Percentiles rank a stretch among this genome's conserved stretches.
phyloP scores from a whole-genome alignment of 2,113 vertebrate species.

The Phaethornis superciliosus region DNA sequence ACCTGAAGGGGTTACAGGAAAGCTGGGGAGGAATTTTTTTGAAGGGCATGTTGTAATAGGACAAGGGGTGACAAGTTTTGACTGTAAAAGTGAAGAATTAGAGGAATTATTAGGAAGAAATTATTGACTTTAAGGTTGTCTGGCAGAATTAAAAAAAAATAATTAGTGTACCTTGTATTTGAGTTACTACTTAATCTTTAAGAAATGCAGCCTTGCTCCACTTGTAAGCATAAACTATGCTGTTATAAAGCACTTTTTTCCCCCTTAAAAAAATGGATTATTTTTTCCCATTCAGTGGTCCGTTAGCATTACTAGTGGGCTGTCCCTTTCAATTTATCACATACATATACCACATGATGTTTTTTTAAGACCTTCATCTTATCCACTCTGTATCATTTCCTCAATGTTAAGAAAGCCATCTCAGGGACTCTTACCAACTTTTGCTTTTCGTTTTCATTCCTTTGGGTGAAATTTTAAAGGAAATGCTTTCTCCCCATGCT shows the following conservation, averaged over 20 bases:
- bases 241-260: neutral
- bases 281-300: neutral
- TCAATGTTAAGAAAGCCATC: neutral
- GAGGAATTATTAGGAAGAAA: too few relatives aligned
- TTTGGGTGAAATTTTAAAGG: neutral
- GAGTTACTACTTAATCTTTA: neutral
- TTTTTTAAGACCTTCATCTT: neutral
- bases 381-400: neutral
- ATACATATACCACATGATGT: neutral
- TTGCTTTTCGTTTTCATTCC: neutral
- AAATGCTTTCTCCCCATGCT: neutral
- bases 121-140: too few relatives aligned
- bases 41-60: too few relatives aligned
- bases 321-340: neutral
- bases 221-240: neutral
- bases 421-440: neutral
- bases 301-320: neutral
- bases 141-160: too few relatives aligned
- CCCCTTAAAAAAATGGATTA: neutral
- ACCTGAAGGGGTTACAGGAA: too few relatives aligned
- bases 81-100: too few relatives aligned
- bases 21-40: too few relatives aligned
- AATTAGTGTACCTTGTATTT: neutral
- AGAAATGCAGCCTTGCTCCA: neutral
- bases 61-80: too few relatives aligned